Evolutionary conservation across 1,140 invertebrate species (phyloP), one percentile per base, ranked within the genome.

Genomic region (Danaus melanippus): DNA sequence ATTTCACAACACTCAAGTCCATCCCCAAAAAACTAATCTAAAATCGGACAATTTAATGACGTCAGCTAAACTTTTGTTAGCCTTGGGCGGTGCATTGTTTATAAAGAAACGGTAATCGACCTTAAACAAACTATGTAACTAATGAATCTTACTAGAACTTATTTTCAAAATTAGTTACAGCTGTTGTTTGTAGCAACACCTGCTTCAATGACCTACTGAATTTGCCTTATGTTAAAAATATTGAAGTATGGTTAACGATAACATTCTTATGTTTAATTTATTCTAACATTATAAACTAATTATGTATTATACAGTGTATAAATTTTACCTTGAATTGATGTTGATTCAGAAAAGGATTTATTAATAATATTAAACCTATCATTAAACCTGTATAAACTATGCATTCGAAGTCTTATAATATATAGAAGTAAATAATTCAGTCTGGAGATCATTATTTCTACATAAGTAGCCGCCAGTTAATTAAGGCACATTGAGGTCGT

Each of bases 11-110:
- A 63, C 57, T 59, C 63, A 60, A 64, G 53, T 65, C 59, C 48
- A 58, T 58, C 52, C 61, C 66, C 71, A 78, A 78, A 74, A 80
- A 80, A 77, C 64, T 67, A 79, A 84, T 83, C 66, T 80, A 72
- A 79, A 82, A 82, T 73, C 66, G 65, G 69, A 65, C 76, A 64
- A 65, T 62, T 68, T 71, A 82, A 79, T 86, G 80, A 84, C 80
- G 80, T 84, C 75, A 84, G 83, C 79, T 63, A 76, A 78, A 79
- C 64, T 66, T 72, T 69, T 69, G 60, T 71, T 62, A 63, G 60
- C 62, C 49, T 58, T 44, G 15, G 56, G 53, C 50, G 42, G 55
- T 61, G 56, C 58, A 58, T 64, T 67, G 64, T 71, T 76, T 74
- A 67, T 68, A 64, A 61, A 60, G 68, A 71, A 64, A 75, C 72